Evolutionary conservation across 2,888 invertebrate genomes (phyloP), one percentile per base, ranked within the genome.

Genomic region (Norana najaformis): DNA sequence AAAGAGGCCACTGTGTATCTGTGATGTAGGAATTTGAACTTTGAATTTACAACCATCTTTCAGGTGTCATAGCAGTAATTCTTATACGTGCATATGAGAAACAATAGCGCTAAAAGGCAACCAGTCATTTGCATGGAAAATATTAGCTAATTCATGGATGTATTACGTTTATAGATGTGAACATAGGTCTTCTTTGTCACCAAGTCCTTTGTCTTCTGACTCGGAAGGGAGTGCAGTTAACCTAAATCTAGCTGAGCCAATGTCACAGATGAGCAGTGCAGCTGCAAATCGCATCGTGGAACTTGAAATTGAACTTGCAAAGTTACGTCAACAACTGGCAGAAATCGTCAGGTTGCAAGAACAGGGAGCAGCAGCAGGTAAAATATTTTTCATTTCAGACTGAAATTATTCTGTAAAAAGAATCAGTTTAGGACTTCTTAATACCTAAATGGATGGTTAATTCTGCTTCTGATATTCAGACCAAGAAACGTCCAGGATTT

Each of bases 281-380:
- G 8, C 13, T 20, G 20, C 85, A 85, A 20, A 35, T 85, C 34
- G 85, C 18, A 85, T 85, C 36, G 4, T 85, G 35, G 85, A 85
- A 85, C 85, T 85, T 5, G 85, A 85, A 36, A 37, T 36, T 20
- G 85, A 85, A 85, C 37, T 85, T 20, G 36, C 85, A 1, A 85
- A 37, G 37, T 85, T 85, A 85, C 85, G 85, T 18, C 85, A 36
- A 36, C 85, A 85, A 23, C 85, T 85, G 85, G 85, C 85, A 18
- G 37, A 20, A 23, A 36, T 85, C 35, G 85, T 85, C 34, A 85
- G 23, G 37, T 20, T 36, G 35, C 85, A 85, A 37, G 85, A 85
- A 85, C 36, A 85, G 85, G 85, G 36, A 85, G 13, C 85, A 23
- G 35, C 85, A 85, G 85, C 69, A 8, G 69, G 69, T 69, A 69